Conservation (phyloP, 2,797 vertebrate species). For the Neosilurus hyrtlii region DNA sequence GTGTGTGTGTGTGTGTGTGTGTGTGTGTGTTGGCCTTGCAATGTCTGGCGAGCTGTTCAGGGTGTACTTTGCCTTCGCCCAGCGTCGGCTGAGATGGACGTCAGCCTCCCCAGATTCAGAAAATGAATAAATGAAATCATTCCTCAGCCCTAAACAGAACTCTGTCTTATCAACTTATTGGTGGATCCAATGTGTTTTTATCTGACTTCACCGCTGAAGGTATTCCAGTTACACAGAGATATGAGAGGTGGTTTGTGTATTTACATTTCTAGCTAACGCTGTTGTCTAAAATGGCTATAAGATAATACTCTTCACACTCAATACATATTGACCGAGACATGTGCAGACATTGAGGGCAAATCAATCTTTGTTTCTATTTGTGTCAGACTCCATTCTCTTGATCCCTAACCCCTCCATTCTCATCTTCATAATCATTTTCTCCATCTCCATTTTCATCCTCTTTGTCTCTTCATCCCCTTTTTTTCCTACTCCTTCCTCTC, state of each 20-base stretch:
- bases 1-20: too few relatives aligned
- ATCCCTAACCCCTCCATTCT: too few relatives aligned
- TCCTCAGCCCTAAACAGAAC: not conserved
- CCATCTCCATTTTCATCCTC: not conserved
- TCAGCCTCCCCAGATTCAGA: too few relatives aligned
- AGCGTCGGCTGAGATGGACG: too few relatives aligned
- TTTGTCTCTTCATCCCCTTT: not conserved
- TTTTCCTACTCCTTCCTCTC: too few relatives aligned
- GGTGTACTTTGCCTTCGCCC: too few relatives aligned
- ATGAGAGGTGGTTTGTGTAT: conserved; percentile 51
- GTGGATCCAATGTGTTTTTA: conserved; percentile 23
- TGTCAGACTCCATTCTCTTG: too few relatives aligned
- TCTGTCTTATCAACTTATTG: not conserved
- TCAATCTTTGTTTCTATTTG: too few relatives aligned
- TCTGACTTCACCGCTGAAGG: conserved; percentile 17
- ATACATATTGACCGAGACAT: conserved; percentile 43
- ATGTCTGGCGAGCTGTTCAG: too few relatives aligned
- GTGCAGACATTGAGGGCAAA: conserved; percentile 45
- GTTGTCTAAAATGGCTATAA: conserved; percentile 59
- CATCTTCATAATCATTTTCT: not conserved
- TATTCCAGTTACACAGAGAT: conserved; percentile 48
- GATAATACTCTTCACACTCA: conserved; percentile 48
- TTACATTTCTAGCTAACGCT: conserved; percentile 49
- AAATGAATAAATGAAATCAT: too few relatives aligned
- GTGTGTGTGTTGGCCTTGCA: too few relatives aligned